These are phyloP conservation scores for Ophion costatus DNA, from an alignment of 2,888 invertebrate species.

Conservation along the genomic window DNA sequence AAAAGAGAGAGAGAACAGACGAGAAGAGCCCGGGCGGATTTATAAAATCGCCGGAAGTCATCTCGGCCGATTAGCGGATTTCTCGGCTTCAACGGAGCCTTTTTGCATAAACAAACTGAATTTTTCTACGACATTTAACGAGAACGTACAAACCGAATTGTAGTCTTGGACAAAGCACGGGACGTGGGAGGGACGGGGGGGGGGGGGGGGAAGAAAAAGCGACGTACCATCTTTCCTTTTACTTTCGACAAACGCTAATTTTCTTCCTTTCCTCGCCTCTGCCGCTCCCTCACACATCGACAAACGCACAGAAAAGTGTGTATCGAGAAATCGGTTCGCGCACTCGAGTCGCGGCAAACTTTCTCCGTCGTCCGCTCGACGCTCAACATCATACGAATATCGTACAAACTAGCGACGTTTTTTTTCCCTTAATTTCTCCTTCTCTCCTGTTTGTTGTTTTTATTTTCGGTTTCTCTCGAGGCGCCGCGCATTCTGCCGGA, in stretches of 20 bases:
- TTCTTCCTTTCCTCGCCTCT: not conserved
- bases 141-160: slow-evolving; percentile 67
- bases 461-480: not conserved
- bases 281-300: slow-evolving; percentile 4
- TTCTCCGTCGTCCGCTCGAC: slow-evolving; percentile 41
- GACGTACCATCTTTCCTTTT: slow-evolving; percentile 31
- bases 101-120: slow-evolving; percentile 57
- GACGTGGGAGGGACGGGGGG: slow-evolving; percentile 9
- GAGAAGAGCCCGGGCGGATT: slow-evolving; percentile 25
- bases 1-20: not conserved
- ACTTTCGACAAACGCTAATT: slow-evolving; percentile 33
- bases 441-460: not conserved
- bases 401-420: slow-evolving; percentile 59
- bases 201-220: not conserved
- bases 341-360: slow-evolving; percentile 1
- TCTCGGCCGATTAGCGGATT: slow-evolving; percentile 57
- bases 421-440: slow-evolving; percentile 19
- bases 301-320: slow-evolving; percentile 35
- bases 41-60: slow-evolving; percentile 18
- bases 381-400: slow-evolving; percentile 27
- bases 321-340: slow-evolving; percentile 10
- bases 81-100: slow-evolving; percentile 50
- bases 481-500: slow-evolving; percentile 11
- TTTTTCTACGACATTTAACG: slow-evolving; percentile 69
- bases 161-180: slow-evolving; percentile 36